Percentiles rank a stretch among this genome's conserved stretches.
Evolutionary conservation across 2,797 vertebrate species (phyloP).

Genomic region (Bradypodion pumilum): DNA sequence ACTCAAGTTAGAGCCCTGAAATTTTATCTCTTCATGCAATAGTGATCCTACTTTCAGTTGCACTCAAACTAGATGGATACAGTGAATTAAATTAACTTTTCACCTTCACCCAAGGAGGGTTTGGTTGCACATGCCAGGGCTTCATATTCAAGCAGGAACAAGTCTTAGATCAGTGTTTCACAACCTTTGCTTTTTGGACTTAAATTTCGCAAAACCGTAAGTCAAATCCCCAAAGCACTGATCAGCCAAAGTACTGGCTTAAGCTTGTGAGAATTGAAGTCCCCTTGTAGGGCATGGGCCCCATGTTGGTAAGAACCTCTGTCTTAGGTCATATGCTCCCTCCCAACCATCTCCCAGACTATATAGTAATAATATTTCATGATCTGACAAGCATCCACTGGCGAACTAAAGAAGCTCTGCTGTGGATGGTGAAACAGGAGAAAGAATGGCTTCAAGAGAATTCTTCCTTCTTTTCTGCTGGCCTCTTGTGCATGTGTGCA

Average conservation of each 20-base stretch:
- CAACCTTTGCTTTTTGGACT: too few species aligned
- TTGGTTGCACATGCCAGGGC: neutral
- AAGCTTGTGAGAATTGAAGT: too few species aligned
- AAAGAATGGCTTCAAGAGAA: neutral
- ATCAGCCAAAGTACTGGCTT: too few species aligned
- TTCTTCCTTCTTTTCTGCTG: neutral
- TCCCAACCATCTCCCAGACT: neutral
- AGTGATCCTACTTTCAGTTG: neutral
- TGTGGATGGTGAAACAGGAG: neutral
- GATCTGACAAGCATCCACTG: neutral
- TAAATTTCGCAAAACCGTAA: too few species aligned
- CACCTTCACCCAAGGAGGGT: neutral
- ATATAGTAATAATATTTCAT: neutral
- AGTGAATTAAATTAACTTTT: neutral
- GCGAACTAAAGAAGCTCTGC: neutral
- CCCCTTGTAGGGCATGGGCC: too few species aligned
- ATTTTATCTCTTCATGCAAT: neutral
- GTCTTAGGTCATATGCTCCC: neutral
- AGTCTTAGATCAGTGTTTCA: neutral
- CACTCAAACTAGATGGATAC: neutral
- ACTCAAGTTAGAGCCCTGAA: neutral
- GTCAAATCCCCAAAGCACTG: too few species aligned
- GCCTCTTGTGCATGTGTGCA: too few species aligned
- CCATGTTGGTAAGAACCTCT: too few species aligned
- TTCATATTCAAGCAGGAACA: neutral